Conservation (phyloP, 2,888 invertebrate species). For the Himalopsyche japonica region DNA sequence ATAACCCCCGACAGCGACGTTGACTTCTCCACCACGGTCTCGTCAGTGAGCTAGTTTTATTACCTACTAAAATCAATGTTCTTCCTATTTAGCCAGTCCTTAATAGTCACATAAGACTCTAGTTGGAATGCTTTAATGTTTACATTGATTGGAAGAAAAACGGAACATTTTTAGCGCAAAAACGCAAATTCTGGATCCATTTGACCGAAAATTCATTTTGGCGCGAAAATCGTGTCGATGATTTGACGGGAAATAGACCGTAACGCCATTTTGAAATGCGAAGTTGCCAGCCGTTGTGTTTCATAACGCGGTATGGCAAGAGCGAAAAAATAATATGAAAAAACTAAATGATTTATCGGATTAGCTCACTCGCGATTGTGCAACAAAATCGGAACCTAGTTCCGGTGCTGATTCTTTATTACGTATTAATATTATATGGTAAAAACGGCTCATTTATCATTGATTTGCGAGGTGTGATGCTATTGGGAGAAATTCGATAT, state of each 20-base stretch:
- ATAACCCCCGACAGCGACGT: no score
- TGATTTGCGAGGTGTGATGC: neutral
- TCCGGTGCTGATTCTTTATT: neutral
- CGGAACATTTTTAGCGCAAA: neutral
- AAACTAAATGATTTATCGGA: neutral
- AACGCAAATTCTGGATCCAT: neutral
- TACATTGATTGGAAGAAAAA: neutral
- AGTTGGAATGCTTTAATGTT: no score
- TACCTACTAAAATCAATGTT: no score
- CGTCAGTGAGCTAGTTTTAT: no score
- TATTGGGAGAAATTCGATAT: neutral
- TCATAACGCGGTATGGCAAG: neutral
- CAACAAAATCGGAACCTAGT: neutral
- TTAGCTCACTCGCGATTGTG: neutral
- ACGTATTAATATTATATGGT: neutral
- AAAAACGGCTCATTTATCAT: neutral
- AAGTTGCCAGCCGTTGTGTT: neutral
- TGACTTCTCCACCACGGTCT: no score
- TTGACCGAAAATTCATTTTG: neutral
- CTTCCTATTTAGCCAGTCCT: no score
- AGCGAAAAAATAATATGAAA: neutral
- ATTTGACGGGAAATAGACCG: slow-evolving; percentile 16
- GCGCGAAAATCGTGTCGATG: slow-evolving; percentile 2
- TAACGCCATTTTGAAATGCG: slow-evolving; percentile 2
- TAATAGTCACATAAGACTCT: no score